These are phyloP conservation scores for Chesias legatella DNA, from an alignment of 2,888 invertebrate species.

Conservation along the genomic window DNA sequence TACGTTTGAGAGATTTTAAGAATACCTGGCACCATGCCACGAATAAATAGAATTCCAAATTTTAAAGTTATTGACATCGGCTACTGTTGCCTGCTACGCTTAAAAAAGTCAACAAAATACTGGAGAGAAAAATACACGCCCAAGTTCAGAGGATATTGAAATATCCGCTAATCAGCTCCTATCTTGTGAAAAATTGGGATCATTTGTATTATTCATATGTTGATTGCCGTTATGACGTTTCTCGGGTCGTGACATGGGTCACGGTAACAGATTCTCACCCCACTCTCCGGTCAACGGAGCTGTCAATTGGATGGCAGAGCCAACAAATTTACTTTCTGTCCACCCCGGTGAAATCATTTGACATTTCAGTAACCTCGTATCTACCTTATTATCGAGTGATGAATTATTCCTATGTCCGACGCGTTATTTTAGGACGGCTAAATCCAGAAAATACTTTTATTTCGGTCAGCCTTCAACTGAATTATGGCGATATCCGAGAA, in stretches of 20 bases:
- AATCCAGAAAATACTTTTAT: conserved; percentile 23
- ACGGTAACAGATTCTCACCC: conserved; percentile 55
- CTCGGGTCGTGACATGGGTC: conserved; percentile 64
- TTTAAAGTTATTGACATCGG: too few species aligned
- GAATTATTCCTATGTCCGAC: conserved; percentile 38
- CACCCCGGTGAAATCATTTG: conserved; percentile 54
- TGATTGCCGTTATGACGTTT: conserved; percentile 55
- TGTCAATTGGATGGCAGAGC: conserved; percentile 67
- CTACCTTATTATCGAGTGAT: conserved; percentile 43
- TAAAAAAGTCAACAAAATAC: conserved; percentile 11
- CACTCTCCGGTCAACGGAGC: conserved; percentile 56
- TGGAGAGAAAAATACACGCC: conserved; percentile 9
- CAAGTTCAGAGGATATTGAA: conserved; percentile 37
- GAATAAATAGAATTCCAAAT: too few species aligned
- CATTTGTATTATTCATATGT: conserved; percentile 59
- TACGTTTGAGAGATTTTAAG: too few species aligned
- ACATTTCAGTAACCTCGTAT: conserved; percentile 40
- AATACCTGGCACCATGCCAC: too few species aligned
- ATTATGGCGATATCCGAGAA: conserved; percentile 19
- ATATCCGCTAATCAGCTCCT: conserved; percentile 48
- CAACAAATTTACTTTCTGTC: conserved; percentile 53
- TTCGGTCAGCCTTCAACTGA: conserved; percentile 24
- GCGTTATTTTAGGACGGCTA: conserved; percentile 20
- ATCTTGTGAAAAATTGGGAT: conserved; percentile 44
- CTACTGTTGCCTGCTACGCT: not conserved